These are phyloP conservation scores for Rhopilema esculentum DNA, from an alignment of 30 jellyfish, hydroid and myxozoan genomes.

Conservation along the genomic window DNA sequence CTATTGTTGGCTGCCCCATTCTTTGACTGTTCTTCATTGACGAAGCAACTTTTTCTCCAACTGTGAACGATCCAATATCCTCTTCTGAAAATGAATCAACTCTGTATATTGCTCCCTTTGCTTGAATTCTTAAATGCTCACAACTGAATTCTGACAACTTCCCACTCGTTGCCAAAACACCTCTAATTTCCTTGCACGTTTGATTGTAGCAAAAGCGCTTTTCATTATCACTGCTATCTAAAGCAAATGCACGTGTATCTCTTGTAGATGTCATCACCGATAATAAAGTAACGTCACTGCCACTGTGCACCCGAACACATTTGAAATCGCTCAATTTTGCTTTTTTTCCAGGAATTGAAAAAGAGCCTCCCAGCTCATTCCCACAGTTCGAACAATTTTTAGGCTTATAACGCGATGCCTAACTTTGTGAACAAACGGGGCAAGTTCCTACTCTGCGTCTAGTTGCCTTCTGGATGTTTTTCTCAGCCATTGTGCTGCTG, in stretches of 20 bases:
- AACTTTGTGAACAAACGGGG: constrained; percentile 13
- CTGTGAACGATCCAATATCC: constrained; percentile 7
- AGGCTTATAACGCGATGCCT: constrained; percentile 4
- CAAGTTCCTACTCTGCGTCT: too few species aligned
- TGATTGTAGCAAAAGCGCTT: not conserved
- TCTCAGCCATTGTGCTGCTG: too few species aligned
- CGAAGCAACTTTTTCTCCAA: not conserved
- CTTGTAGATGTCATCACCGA: constrained; percentile 1
- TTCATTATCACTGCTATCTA: not conserved
- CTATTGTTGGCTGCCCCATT: constrained; percentile 7
- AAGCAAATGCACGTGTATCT: constrained; percentile 11
- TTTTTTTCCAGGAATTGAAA: not conserved
- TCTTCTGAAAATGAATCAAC: constrained; percentile 1
- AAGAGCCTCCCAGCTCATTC: constrained; percentile 2
- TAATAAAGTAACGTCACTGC: not conserved
- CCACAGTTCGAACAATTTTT: constrained; percentile 7
- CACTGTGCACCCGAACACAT: constrained; percentile 15
- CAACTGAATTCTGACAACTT: not conserved
- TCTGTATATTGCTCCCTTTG: not conserved
- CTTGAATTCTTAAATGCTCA: not conserved
- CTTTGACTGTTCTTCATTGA: not conserved
- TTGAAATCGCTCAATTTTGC: constrained; percentile 9
- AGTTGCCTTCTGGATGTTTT: too few species aligned
- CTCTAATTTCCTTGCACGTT: not conserved
- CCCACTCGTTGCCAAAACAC: constrained; percentile 4